phyloP scores from a whole-genome alignment of 1,140 invertebrate species.

The Ridgeia piscesae region DNA sequence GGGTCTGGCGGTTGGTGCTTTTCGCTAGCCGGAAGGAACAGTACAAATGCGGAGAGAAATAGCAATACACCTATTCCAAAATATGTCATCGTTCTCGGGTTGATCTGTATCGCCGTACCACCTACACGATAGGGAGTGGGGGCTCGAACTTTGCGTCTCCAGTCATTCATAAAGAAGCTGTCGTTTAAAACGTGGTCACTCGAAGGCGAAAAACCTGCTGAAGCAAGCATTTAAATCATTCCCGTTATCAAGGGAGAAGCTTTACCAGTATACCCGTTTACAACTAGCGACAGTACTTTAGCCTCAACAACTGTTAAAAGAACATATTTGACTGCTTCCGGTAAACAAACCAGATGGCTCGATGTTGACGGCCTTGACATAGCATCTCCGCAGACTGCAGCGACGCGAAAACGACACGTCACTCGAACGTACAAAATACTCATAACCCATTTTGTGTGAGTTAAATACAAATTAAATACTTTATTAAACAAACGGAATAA shows the following conservation, averaged over 20 bases:
- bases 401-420: neutral
- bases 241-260: neutral
- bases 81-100: slow-evolving; percentile 73
- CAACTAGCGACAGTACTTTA: neutral
- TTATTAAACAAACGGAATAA: neutral
- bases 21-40: slow-evolving; percentile 29
- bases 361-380: neutral
- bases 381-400: neutral
- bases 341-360: slow-evolving; percentile 4
- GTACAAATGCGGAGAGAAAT: slow-evolving; percentile 61
- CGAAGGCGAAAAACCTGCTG: neutral
- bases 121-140: slow-evolving; percentile 83
- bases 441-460: neutral
- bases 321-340: neutral
- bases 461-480: neutral
- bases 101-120: slow-evolving; percentile 74
- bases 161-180: slow-evolving; percentile 64
- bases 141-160: slow-evolving; percentile 78
- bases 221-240: slow-evolving; percentile 5
- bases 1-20: slow-evolving; percentile 33
- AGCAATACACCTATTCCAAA: slow-evolving; percentile 66
- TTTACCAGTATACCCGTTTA: neutral
- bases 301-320: neutral
- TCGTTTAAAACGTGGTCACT: neutral
- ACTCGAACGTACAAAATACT: neutral